phyloP scores from a whole-genome alignment of 2,113 vertebrate genomes.

The Alligator sinensis region DNA sequence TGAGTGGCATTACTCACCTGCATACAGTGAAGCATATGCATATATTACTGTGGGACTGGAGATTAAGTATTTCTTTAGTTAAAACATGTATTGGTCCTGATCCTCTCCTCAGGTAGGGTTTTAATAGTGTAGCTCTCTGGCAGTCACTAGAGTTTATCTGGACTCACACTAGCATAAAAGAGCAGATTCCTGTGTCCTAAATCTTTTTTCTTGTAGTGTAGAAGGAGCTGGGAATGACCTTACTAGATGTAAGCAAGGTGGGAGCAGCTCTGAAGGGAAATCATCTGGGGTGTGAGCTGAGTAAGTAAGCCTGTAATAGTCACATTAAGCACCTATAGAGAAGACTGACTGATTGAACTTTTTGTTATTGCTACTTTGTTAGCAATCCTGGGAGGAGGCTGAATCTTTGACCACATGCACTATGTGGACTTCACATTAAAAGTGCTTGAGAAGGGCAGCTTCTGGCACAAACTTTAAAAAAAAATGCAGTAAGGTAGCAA shows the following conservation, averaged over 20 bases:
- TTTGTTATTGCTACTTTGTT: not conserved
- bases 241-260: not conserved
- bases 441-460: not conserved
- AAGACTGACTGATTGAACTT: not conserved
- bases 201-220: not conserved
- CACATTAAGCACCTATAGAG: not conserved
- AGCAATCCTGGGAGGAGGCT: not conserved
- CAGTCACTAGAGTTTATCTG: not conserved
- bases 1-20: constrained; percentile 5
- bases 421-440: not conserved
- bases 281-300: not conserved
- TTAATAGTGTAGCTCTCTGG: not conserved
- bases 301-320: not conserved
- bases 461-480: not conserved
- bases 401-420: not conserved
- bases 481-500: not conserved
- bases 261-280: not conserved
- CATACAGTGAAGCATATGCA: constrained; percentile 4
- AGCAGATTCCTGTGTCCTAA: not conserved
- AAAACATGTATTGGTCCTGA: not conserved
- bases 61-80: not conserved
- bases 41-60: not conserved
- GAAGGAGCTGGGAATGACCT: not conserved
- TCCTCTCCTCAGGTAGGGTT: not conserved
- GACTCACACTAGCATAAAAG: not conserved